Evolutionary conservation across 2,888 invertebrate genomes (phyloP), one percentile per base, ranked within the genome.

Genomic region (Machimus atricapillus): DNA sequence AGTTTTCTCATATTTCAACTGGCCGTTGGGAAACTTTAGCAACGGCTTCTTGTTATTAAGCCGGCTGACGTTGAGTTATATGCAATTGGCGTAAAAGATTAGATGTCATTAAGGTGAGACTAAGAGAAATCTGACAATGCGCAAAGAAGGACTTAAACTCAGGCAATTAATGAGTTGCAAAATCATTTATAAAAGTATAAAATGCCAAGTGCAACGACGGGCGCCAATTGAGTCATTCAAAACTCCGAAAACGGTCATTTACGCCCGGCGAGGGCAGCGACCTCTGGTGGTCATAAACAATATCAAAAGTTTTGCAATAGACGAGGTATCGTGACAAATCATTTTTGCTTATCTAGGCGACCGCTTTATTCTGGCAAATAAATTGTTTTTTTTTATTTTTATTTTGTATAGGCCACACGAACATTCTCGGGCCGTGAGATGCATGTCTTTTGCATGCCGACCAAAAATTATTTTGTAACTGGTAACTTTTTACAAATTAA

Each of bases 61-160:
- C 78, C 78, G 40, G 23, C 83, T 19, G 83, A 83, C 83, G 40
- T 83, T 83, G 19, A 83, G 37, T 83, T 83, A 83, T 83, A 66
- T 40, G 83, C 83, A 43, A 40, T 37, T 40, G 43, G 73, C 37
- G 23, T 82, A 46, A 83, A 37, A 66, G 23, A 66, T 58, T 83
- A 58, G 83, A 19, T 66, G 83, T 83, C 83, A 73, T 73, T 66
- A 83, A 40, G 66, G 73, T 66, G 37, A 83, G 40, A 40, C 43
- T 34, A 83, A 83, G 43, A 66, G 37, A 66, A 23, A 83, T 40
- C 23, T 16, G 79, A 79, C 66, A 66, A 66, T 66, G 66, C 66
- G 23, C 66, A 27, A 66, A 66, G 27, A 19, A 23, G 66, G 27
- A 66, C 66, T 66, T 66, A 66, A 66, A 66, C 23, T 66, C 66